Conservation (phyloP, 2,888 invertebrate genomes). For the Nomada lathburiana region DNA sequence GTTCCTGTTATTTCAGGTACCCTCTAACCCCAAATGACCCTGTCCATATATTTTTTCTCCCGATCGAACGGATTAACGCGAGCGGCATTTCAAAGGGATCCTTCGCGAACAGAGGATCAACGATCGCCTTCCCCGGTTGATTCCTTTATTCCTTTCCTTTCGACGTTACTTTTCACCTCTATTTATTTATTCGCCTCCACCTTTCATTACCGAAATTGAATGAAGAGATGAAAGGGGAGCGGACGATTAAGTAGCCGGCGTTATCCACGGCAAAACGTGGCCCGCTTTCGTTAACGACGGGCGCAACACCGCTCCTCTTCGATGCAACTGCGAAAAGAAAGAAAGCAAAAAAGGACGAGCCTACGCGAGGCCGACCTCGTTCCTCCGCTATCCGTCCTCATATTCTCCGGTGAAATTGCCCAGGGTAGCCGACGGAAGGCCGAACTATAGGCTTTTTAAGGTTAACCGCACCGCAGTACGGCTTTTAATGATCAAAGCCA, state of each 20-base stretch:
- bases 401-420: slow-evolving; percentile 67
- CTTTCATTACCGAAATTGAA: background rate
- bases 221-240: background rate
- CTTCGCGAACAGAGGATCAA: background rate
- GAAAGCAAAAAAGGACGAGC: slow-evolving; percentile 50
- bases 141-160: background rate
- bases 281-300: slow-evolving; percentile 52
- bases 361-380: slow-evolving; percentile 64
- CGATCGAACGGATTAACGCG: slow-evolving; percentile 60
- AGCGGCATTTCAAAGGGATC: slow-evolving; percentile 48
- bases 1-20: slow-evolving; percentile 76
- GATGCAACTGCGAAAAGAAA: slow-evolving; percentile 46
- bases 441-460: slow-evolving; percentile 72
- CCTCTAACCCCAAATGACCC: slow-evolving; percentile 55
- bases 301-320: slow-evolving; percentile 48
- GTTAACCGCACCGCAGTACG: slow-evolving; percentile 72
- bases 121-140: background rate
- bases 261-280: slow-evolving; percentile 38
- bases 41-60: slow-evolving; percentile 44
- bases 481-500: slow-evolving; percentile 76
- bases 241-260: slow-evolving; percentile 20
- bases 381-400: slow-evolving; percentile 64
- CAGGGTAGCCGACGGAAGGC: slow-evolving; percentile 69
- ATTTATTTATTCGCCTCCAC: background rate
- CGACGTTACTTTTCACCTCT: too few species aligned